A percentile compares a stretch with the other conserved stretches of the same genome.
Evolutionary conservation across 2,888 invertebrate genomes (phyloP).

Genomic region (Lasiommata megera): DNA sequence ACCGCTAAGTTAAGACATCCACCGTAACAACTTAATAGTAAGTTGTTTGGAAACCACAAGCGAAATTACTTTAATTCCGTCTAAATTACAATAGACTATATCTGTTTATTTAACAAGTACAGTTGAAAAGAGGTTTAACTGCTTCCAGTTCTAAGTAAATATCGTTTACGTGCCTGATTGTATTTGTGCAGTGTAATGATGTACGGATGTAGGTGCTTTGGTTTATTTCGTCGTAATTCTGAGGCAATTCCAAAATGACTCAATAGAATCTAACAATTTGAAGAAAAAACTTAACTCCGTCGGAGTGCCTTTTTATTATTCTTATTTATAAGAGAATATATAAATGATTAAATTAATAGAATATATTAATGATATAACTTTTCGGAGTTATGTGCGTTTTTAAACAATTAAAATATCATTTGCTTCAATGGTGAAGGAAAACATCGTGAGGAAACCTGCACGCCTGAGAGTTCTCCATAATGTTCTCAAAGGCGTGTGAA

Average conservation of each 20-base stretch:
- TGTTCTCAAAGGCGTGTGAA: too few species aligned
- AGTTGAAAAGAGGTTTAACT: not conserved
- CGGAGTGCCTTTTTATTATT: too few species aligned
- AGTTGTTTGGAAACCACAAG: slow-evolving; percentile 31
- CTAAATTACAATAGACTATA: slow-evolving; percentile 19
- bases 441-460: too few species aligned
- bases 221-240: not conserved
- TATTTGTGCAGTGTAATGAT: not conserved
- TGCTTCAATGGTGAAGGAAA: too few species aligned
- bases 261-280: too few species aligned
- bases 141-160: not conserved
- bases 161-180: not conserved
- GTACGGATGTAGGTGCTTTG: not conserved
- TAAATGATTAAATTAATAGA: too few species aligned
- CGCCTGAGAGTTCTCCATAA: too few species aligned
- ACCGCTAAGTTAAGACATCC: slow-evolving; percentile 24
- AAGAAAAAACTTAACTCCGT: too few species aligned
- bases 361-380: too few species aligned
- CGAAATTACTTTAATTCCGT: slow-evolving; percentile 39
- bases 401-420: too few species aligned
- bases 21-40: slow-evolving; percentile 37
- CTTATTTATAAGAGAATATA: too few species aligned
- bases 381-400: too few species aligned
- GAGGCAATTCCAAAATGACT: not conserved
- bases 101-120: slow-evolving; percentile 18